Base-by-base conservation (phyloP, 2,888 invertebrate species). In the Aleiodes leptofemur region DNA sequence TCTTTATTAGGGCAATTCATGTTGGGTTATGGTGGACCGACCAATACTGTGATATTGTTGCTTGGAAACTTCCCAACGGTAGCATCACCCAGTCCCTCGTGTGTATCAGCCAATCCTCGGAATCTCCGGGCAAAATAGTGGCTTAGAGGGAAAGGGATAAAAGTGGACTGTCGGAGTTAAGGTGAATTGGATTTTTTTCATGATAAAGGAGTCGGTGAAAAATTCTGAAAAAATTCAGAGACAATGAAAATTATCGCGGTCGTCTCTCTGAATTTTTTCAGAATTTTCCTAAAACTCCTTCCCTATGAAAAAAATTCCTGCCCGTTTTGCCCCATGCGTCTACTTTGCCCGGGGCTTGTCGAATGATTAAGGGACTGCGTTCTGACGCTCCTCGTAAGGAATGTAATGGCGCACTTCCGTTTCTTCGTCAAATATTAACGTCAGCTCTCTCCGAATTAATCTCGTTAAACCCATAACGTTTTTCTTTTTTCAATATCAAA, bases 401-500 rank as follows among this genome's bases (percentile, higher is more conserved):
- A 76, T 66, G 79, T 85, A 85, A 86, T 86, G 85, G 86, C 85
- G 84, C 80, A 80, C 81, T 83, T 84, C 82, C 76, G 76, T 77
- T 77, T 80, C 79, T 82, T 83, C 82, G 81, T 85, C 82, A 83
- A 85, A 84, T 80, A 84, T 85, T 86, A 84, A 85, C 77, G 76
- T 77, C 73, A 34, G 55, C 78, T 73, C 69, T 78, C 78, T 79
- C 79, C 80, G 83, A 85, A 85, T 86, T 86, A 85, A 86, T 86
- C 82, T 23, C 23, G 23, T 23, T 23, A 23, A 23, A 23, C 23
- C 2, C 23, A 23, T 23, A 2, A 23, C 23, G 23, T 23, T 23
- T 23, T 23, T 23, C 2, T 23, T 23, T 2, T 23, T 23, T 23
- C 23, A 23, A 23, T 23, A 23, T 23, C 23, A 23, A 23, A 23